Evolutionary conservation across 2,113 vertebrate genomes (phyloP), one percentile per base, ranked within the genome.

Genomic region (Rhegmatorhina hoffmannsi): DNA sequence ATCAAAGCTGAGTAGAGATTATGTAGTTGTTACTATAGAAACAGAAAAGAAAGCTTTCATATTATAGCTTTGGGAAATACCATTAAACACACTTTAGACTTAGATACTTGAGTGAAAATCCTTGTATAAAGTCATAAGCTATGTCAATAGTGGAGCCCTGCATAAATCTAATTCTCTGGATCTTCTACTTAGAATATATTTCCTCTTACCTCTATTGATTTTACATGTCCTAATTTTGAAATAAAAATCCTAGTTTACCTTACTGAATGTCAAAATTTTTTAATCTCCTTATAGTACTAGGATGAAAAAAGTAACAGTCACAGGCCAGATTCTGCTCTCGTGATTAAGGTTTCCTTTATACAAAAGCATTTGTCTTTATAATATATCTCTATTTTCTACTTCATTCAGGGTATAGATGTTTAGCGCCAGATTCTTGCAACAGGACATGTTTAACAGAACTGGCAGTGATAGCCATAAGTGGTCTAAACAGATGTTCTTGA

Each of bases 391-490:
- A 93, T 92, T 93, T 95, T 94, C 94, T 96, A 49, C 60, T 87
- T 93, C 88, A 96, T 82, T 80, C 5, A 28, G 81, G 44, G 68
- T 55, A 50, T 40, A 95, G 66, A 89, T 91, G 60, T 90, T 97
- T 95, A 80, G 75, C 64, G 94, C 76, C 88, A 97, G 95, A 31
- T 95, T 83, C 81, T 95, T 97, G 82, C 69, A 94, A 7, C n/a
- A 74, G 91, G 38, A 69, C 23, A 23, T 34, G 80, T 97, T 97
- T 95, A 93, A 94, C 36, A 88, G 68, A 92, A 84, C 77, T 87
- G 80, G 58, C 55, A 76, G 49, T 34, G 66, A 63, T 74, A 92
- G 58, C 50, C 49, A 53, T 66, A 70, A 11, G 40, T 44, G 43
- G 21, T 70, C 62, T 82, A 81, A 96, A 94, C 31, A 36, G 68